Conservation (phyloP, 2,888 invertebrate species). For the Melieria crassipennis region DNA sequence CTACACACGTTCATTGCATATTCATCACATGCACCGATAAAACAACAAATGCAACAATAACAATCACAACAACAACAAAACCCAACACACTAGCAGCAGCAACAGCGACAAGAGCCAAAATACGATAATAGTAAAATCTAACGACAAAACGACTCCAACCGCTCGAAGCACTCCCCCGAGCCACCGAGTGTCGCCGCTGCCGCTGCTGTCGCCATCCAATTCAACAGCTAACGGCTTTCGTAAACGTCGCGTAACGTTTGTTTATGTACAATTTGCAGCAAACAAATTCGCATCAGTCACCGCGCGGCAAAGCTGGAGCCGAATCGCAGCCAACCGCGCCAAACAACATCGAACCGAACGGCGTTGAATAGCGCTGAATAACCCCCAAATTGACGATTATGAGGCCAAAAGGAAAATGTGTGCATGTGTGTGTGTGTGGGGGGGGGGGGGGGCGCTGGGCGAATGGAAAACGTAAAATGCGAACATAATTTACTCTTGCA, state of each 20-base stretch:
- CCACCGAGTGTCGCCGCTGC: neutral
- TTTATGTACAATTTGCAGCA: conserved; percentile 36
- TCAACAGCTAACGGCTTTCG: conserved; percentile 16
- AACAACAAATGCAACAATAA: conserved; percentile 17
- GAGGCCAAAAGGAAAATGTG: conserved; percentile 17
- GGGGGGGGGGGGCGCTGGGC: conserved; percentile 14
- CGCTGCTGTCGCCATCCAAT: conserved; percentile 4
- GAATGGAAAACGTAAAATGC: conserved; percentile 14
- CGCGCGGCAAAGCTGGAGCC: conserved; percentile 1
- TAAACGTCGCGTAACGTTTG: conserved; percentile 32
- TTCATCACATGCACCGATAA: conserved; percentile 23
- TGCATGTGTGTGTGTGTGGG: conserved; percentile 19
- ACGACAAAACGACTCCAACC: conserved; percentile 23
- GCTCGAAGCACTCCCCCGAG: neutral
- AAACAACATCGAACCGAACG: neutral
- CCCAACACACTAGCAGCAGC: neutral
- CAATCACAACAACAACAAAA: neutral
- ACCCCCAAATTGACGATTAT: conserved; percentile 28
- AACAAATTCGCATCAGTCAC: conserved; percentile 36
- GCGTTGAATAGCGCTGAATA: conserved; percentile 1
- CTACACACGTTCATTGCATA: conserved; percentile 31
- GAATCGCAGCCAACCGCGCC: conserved; percentile 14
- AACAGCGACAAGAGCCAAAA: conserved; percentile 2
- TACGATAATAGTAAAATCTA: conserved; percentile 33
- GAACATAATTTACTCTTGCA: conserved; percentile 34